Evolutionary conservation across 2,113 vertebrate species (phyloP), one percentile per base, ranked within the genome.

Genomic region (Bolborhynchus lineola): DNA sequence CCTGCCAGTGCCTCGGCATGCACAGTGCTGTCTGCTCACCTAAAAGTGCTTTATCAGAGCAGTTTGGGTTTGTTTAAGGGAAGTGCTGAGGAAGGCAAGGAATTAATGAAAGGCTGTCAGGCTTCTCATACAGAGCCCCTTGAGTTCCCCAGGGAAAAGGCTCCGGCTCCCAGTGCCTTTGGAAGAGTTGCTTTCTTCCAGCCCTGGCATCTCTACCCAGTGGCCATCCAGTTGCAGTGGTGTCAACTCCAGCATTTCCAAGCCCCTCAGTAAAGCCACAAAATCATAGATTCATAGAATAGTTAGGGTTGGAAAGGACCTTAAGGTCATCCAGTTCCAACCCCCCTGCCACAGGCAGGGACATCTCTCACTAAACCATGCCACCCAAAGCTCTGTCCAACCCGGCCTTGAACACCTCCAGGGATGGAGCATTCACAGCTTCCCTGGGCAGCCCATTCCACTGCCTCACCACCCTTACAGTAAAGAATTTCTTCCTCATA

Each of bases 81-180:
- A 94, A 95, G 41, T 70, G 91, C 95, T 93, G 96, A 95, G 91
- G 67, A 82, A 91, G 20, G 92, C 86, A 92, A 78, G 74, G 93
- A 94, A 90, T 82, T 84, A 84, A 84, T 88, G 65, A 79, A 86
- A 57, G 47, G 52, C 39, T 94, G 55, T 70, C 68, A 88, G 50
- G 26, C 21, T 84, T 59, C 55, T 92, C 69, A 12, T 29, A 26
- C 0, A 2, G 80, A 97, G 57, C 28, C 28, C n/a, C 17, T 0
- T 33, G 49, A 44, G 29, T 81, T 16, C 72, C 47, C 19, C 6
- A 47, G 74, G 49, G n/a, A 89, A 65, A 41, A 84, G 13, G 6
- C 49, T 68, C 23, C 37, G 26, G 8, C 42, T 71, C 75, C 3
- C 4, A 69, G 12, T 28, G 46, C 23, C 24, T 57, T 67, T 75